Conservation (phyloP, 2,888 invertebrate genomes). For the Sminthurides aquaticus region DNA sequence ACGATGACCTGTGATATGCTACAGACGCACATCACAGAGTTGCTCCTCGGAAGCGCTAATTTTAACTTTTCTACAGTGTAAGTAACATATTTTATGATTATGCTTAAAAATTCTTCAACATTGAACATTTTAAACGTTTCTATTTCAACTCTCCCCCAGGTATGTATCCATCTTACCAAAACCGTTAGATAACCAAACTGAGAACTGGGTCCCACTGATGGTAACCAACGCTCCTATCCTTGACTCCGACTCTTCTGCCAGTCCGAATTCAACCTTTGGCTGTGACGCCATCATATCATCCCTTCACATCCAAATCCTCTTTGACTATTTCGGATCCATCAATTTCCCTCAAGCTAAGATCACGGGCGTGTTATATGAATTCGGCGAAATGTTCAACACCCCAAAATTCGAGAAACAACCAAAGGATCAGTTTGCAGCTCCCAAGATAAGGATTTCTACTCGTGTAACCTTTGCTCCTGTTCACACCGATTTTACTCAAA, state of each 20-base stretch:
- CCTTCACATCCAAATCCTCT: constrained; percentile 49
- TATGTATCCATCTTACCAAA: not conserved
- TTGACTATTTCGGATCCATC: constrained; percentile 50
- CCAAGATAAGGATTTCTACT: not conserved
- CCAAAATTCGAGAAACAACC: constrained; percentile 18
- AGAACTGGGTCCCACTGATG: constrained; percentile 16
- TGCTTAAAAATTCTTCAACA: not conserved
- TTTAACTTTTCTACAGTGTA: constrained; percentile 13
- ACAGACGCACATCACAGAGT: constrained; percentile 45
- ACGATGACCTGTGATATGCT: constrained; percentile 45
- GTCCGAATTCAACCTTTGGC: constrained; percentile 22
- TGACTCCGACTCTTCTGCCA: constrained; percentile 26
- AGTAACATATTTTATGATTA: not conserved
- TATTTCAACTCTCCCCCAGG: not conserved
- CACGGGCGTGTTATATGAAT: constrained; percentile 45
- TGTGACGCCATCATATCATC: constrained; percentile 47
- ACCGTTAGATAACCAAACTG: not conserved
- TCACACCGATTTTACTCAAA: constrained; percentile 40
- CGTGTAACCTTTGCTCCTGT: constrained; percentile 48
- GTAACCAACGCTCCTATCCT: not conserved
- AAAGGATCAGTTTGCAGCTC: constrained; percentile 49
- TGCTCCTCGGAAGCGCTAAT: constrained; percentile 39
- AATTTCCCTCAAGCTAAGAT: constrained; percentile 51
- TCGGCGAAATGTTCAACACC: constrained; percentile 33
- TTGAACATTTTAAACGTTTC: not conserved